Evolutionary conservation across 2,113 vertebrate genomes (phyloP).

Genomic region (Corynorhinus townsendii): DNA sequence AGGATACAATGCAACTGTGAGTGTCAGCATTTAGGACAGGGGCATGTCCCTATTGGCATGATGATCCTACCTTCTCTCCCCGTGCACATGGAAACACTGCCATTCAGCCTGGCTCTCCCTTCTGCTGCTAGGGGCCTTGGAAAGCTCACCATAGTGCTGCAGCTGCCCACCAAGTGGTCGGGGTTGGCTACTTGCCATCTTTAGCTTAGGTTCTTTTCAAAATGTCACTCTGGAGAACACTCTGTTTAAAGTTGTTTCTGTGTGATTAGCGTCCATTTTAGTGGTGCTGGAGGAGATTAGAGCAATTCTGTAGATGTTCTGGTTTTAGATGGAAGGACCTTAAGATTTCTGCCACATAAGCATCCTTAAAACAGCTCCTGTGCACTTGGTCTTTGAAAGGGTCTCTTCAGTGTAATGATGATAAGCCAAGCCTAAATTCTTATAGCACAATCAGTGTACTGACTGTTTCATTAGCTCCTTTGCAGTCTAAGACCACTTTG

Average conservation of each 20-base stretch:
- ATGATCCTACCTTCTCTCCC: too few relatives aligned
- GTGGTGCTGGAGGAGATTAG: not conserved
- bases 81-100: fast-evolving
- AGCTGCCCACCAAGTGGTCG: not conserved
- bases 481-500: not conserved
- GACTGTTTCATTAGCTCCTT: not conserved
- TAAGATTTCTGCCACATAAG: not conserved
- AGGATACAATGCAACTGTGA: not conserved
- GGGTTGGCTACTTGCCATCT: not conserved
- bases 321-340: not conserved
- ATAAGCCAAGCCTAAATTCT: not conserved
- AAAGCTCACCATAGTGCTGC: fast-evolving
- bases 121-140: not conserved
- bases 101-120: not conserved
- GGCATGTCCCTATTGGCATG: too few relatives aligned
- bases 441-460: not conserved
- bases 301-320: not conserved
- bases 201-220: not conserved
- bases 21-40: not conserved
- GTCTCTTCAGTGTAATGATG: not conserved
- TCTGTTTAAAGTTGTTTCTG: not conserved
- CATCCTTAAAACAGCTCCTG: not conserved
- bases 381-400: not conserved
- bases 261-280: not conserved
- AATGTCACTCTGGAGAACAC: not conserved